These are phyloP conservation scores for Agonum fuliginosum DNA, from an alignment of 2,888 invertebrate species.

Conservation along the genomic window DNA sequence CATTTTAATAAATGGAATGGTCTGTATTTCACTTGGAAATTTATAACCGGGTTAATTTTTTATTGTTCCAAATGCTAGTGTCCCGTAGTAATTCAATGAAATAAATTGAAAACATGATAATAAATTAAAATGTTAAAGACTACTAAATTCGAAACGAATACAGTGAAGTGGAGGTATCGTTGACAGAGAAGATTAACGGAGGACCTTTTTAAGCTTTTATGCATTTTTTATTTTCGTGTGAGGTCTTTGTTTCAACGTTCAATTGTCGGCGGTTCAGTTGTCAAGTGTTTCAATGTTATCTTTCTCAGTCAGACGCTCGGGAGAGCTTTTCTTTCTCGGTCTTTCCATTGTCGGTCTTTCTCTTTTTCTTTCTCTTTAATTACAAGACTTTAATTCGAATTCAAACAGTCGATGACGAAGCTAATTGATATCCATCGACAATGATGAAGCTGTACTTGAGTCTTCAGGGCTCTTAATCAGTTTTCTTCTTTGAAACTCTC, in stretches of 20 bases:
- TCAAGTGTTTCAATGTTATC: constrained; percentile 45
- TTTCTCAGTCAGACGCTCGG: constrained; percentile 29
- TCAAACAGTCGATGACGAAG: constrained; percentile 55
- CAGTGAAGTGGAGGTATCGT: constrained; percentile 19
- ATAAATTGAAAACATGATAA: constrained; percentile 29
- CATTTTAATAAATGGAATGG: neutral
- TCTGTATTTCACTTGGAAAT: constrained; percentile 1
- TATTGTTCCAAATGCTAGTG: neutral
- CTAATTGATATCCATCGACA: constrained; percentile 54
- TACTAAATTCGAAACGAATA: constrained; percentile 29
- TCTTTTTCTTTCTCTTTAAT: constrained; percentile 50
- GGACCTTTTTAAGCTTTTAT: constrained; percentile 39
- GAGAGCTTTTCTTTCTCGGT: constrained; percentile 27
- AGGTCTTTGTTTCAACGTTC: constrained; percentile 38
- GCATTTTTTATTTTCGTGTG: constrained; percentile 44
- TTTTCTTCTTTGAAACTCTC: constrained; percentile 1
- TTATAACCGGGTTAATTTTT: neutral
- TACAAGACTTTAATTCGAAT: constrained; percentile 53
- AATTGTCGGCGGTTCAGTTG: constrained; percentile 46
- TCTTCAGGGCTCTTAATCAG: constrained; percentile 33
- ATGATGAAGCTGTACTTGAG: constrained; percentile 35
- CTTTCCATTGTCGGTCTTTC: neutral
- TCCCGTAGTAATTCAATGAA: neutral
- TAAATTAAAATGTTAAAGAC: constrained; percentile 34
- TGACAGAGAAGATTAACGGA: constrained; percentile 31